A percentile compares a stretch with the other conserved stretches of the same genome.
Evolutionary conservation across 2,113 vertebrate species (phyloP).

Genomic region (Rhinogobius similis): DNA sequence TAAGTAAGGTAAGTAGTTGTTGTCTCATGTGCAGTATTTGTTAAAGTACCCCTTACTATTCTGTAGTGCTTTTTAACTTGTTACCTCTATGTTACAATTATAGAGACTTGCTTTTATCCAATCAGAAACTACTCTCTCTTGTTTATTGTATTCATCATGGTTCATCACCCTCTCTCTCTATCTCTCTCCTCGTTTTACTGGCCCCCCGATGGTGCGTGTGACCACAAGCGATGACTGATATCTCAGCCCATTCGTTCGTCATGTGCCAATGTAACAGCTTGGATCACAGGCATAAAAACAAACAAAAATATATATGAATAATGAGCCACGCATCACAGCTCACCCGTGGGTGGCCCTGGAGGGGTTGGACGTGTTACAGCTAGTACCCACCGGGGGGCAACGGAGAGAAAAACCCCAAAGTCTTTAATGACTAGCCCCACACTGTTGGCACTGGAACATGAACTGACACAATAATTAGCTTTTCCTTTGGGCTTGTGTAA

Average conservation of each 20-base stretch:
- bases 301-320: constrained; percentile 39
- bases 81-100: background rate
- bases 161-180: background rate
- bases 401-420: constrained; percentile 27
- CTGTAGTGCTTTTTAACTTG: background rate
- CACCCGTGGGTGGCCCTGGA: constrained; percentile 54
- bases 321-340: constrained; percentile 59
- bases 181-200: background rate
- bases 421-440: constrained; percentile 40
- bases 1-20: too few relatives aligned
- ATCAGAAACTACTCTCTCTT: background rate
- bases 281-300: constrained; percentile 58
- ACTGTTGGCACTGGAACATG: constrained; percentile 40
- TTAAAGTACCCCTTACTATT: constrained; percentile 2
- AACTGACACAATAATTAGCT: constrained; percentile 30
- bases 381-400: constrained; percentile 29
- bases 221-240: constrained; percentile 39
- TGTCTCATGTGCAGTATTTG: background rate
- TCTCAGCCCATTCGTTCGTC: constrained; percentile 34
- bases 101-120: constrained; percentile 10
- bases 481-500: constrained; percentile 15
- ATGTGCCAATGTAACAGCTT: constrained; percentile 69
- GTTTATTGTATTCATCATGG: background rate
- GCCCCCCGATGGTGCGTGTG: background rate
- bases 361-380: constrained; percentile 42